Base-by-base conservation (phyloP, 2,797 vertebrate species). In the Triplophysa bombifrons region DNA sequence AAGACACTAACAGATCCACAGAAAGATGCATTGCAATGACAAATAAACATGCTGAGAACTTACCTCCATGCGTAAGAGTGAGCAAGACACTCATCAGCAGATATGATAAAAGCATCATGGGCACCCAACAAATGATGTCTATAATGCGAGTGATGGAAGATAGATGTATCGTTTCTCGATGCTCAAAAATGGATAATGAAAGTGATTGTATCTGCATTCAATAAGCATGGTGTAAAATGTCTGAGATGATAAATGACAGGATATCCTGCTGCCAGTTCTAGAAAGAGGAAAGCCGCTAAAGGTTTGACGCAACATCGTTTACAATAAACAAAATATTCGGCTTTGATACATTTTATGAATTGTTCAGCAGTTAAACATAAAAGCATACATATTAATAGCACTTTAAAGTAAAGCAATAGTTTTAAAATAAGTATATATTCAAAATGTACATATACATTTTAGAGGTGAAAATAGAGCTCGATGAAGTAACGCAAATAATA, bases 201-300 rank as follows among this genome's bases (percentile, higher is more conserved):
- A 55, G 66, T 6, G 0, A 1, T 20, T 68, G 55, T 58, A 14
- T 5, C 27, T 34, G 16, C 13, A 41, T 74, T 13, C 8, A 20
- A 58, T 1, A 66, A 41, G 46, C 11, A 13, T 10, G 19, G 27
- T 6, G 12, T 19, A 41, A 30, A 3, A 58, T 11, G 5, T 17
- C 4, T 65, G 44, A 63, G 41, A 19, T 50, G n/a, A 44, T 19
- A 27, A 34, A 30, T 56, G 10, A 55, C 75, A 83, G 84, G 81
- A 85, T 78, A 83, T 81, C 46, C 74, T 56, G 77, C 73, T 30
- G 12, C 2, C 30, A 2, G n/a, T 60, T 61, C 48, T 8, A n/a
- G 53, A 55, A 1, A 25, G 22, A 27, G 25, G 58, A 1, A 60
- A 60, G 27, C 58, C 22, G 25, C 58, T 58, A 11, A 60, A 13